Conservation (phyloP, 2,797 vertebrate species). For the Glyptemys insculpta region DNA sequence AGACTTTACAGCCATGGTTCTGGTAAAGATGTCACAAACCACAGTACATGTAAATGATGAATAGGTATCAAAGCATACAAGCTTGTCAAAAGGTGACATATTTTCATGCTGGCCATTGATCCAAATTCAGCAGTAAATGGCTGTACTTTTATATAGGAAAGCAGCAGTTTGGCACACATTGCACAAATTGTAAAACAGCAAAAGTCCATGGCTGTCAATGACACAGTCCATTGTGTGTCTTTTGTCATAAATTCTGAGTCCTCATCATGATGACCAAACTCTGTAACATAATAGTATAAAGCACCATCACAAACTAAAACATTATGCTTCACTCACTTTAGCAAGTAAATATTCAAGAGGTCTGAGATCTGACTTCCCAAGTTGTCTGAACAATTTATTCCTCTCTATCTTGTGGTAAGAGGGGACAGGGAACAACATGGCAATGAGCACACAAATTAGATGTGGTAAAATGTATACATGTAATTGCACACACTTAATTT, state of each 20-base stretch:
- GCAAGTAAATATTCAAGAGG: background rate
- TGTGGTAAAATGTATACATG: background rate
- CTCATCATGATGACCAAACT: background rate
- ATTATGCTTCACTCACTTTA: background rate
- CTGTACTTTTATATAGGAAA: background rate
- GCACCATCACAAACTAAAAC: background rate
- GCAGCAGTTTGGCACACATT: background rate
- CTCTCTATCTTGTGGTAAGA: background rate
- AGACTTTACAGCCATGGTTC: background rate
- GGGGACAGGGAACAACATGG: background rate
- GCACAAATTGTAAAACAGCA: background rate
- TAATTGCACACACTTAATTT: background rate
- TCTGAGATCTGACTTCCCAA: background rate
- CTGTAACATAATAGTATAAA: background rate
- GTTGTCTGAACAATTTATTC: background rate
- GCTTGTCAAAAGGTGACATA: background rate
- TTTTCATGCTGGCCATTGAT: background rate
- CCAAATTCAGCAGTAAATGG: background rate
- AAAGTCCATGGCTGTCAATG: background rate
- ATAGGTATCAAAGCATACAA: background rate
- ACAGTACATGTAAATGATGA: background rate
- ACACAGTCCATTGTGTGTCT: rapidly evolving
- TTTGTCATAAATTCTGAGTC: background rate
- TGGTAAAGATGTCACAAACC: background rate
- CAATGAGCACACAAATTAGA: background rate